Evolutionary conservation across 1,140 invertebrate species (phyloP), one percentile per base, ranked within the genome.

Genomic region (Plodia interpunctella): DNA sequence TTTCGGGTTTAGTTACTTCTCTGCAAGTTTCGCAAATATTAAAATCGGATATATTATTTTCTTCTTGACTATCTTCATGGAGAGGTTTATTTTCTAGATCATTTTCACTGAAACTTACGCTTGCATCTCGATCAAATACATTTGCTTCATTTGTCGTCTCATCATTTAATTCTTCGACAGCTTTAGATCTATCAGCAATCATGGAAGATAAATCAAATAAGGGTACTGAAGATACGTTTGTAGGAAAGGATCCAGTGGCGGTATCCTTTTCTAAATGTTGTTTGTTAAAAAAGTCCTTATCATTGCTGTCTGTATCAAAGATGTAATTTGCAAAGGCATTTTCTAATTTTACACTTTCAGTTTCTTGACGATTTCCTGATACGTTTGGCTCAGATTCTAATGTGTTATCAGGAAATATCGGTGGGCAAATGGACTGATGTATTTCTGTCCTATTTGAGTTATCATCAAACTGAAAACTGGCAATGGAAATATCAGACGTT

Each of bases 1-100:
- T 44, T 54, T 80, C 83, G 1, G 72, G 68, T 59, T 77, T 75
- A 28, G 70, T 76, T 10, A 85, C 71, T 72, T 85, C 84, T 59
- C 80, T 66, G 60, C 84, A 85, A 0, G 84, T 85, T 64, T 77
- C 81, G 60, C 81, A 87, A 35, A 81, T 84, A 57, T 75, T 80
- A 13, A 84, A 63, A 55, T 84, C 78, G 18, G 76, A 57, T n/a
- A 57, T 30, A 50, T 49, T 49, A 49, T 64, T 64, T 51, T 59
- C 65, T 61, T 74, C 68, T 13, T 53, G 51, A 53, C 20, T 53
- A 5, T 62, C 54, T 11, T 67, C 59, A 15, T 55, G 55, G 19
- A n/a, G 55, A 10, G 25, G 30, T 50, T 60, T 30, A 50, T 49
- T 44, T 15, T 25, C 15, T 25, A 49, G 30, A 38, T 25, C 38